Percentiles rank a stretch among this genome's conserved stretches.
Evolutionary conservation across 2,888 invertebrate genomes (phyloP).

Genomic region (Alitta virens): DNA sequence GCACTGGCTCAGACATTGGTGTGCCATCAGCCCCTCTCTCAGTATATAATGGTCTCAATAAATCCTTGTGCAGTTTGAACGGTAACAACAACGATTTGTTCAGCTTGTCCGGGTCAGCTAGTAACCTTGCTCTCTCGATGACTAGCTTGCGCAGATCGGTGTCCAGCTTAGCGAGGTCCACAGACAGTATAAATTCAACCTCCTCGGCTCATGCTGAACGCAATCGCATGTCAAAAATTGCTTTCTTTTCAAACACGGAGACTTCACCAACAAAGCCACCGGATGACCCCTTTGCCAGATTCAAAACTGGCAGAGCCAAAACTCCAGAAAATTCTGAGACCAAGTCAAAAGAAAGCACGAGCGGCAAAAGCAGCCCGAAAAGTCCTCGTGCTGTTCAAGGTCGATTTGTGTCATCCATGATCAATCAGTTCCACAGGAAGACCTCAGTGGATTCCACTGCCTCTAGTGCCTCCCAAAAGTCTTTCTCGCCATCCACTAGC

Average conservation of each 20-base stretch:
- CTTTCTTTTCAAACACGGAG: neutral
- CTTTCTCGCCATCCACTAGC: too few species aligned
- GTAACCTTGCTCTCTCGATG: neutral
- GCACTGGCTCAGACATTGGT: neutral
- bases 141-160: neutral
- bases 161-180: conserved; percentile 2
- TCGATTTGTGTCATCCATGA: conserved; percentile 6
- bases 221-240: conserved; percentile 1
- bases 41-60: conserved; percentile 1
- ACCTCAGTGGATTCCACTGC: neutral
- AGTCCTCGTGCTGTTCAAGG: conserved; percentile 6
- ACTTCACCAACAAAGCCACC: neutral
- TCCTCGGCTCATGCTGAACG: neutral
- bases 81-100: neutral
- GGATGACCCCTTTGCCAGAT: conserved; percentile 3
- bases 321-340: neutral
- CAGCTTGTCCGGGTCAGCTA: neutral
- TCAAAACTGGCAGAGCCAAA: neutral
- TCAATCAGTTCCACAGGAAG: conserved; percentile 5
- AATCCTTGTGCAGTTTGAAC: neutral
- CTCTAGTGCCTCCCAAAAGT: conserved; percentile 1
- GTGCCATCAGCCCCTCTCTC: neutral
- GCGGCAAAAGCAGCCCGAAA: neutral
- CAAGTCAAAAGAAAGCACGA: neutral
- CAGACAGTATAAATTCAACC: conserved; percentile 10